phyloP scores from a whole-genome alignment of 1,140 invertebrate species.

The Camponotus vicinus region DNA sequence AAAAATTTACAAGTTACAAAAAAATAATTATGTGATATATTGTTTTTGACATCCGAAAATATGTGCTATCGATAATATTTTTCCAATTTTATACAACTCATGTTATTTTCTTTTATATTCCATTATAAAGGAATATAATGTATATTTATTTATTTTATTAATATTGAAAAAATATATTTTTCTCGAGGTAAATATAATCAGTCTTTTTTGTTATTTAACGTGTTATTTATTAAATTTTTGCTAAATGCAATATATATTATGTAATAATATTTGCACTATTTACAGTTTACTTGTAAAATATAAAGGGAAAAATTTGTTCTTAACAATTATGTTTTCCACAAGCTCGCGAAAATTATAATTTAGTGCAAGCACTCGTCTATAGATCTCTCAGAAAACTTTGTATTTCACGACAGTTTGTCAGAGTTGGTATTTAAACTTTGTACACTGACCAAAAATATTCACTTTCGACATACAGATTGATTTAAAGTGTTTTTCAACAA shows the following conservation, averaged over 20 bases:
- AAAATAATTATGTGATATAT: background rate
- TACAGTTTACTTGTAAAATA: background rate
- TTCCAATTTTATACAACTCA: background rate
- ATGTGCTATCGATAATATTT: background rate
- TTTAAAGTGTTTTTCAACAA: background rate
- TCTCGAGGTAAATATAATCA: background rate
- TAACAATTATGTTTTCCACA: background rate
- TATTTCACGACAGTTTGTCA: conserved; percentile 6
- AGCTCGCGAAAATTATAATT: background rate
- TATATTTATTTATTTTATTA: background rate
- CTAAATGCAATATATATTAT: too few species aligned
- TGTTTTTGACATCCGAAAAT: background rate
- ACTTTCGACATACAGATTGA: background rate
- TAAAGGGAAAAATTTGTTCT: background rate
- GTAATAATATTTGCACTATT: background rate
- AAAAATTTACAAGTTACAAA: background rate
- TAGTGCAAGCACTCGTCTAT: background rate
- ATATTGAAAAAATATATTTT: background rate
- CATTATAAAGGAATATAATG: too few species aligned
- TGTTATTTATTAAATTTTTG: too few species aligned
- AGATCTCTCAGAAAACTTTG: background rate
- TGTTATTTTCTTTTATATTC: background rate
- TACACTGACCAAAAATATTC: conserved; percentile 1
- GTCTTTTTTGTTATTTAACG: background rate
- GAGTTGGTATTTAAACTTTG: background rate